phyloP scores from a whole-genome alignment of 1,140 invertebrate species.

The Drosophila littoralis region DNA sequence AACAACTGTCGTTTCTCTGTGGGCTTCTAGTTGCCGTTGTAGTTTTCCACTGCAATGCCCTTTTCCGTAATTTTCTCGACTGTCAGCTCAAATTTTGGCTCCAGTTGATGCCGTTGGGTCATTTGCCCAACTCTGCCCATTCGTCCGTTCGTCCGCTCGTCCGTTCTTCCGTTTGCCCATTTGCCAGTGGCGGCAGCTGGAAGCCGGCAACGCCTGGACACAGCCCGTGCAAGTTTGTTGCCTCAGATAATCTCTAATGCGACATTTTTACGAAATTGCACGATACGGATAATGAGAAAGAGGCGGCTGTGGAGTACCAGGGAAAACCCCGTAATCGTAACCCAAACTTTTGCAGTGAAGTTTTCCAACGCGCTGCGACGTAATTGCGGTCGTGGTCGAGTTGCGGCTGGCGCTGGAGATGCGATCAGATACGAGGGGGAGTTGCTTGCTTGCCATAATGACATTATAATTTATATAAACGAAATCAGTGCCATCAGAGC shows the following conservation, averaged over 20 bases:
- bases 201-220: slow-evolving; percentile 23
- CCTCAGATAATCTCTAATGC: slow-evolving; percentile 82
- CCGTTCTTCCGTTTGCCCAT: slow-evolving; percentile 5
- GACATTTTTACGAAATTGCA: slow-evolving; percentile 83
- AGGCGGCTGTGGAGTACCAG: slow-evolving; percentile 45
- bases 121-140: slow-evolving; percentile 53
- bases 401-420: slow-evolving; percentile 20
- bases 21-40: slow-evolving; percentile 32
- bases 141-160: not conserved
- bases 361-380: slow-evolving; percentile 56
- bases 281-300: slow-evolving; percentile 81
- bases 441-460: slow-evolving; percentile 80
- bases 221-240: slow-evolving; percentile 75
- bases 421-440: slow-evolving; percentile 12
- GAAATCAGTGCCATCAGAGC: slow-evolving; percentile 70
- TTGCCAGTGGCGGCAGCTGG: slow-evolving; percentile 18
- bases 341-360: slow-evolving; percentile 18
- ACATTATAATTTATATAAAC: slow-evolving; percentile 84
- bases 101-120: slow-evolving; percentile 73
- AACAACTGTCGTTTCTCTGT: slow-evolving; percentile 15
- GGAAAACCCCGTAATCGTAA: not conserved
- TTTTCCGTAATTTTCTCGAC: slow-evolving; percentile 80
- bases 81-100: slow-evolving; percentile 79
- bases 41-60: slow-evolving; percentile 79
- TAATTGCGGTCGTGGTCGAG: slow-evolving; percentile 57